Base-by-base conservation (phyloP, 37 sponge, comb jelly and placozoan species). In the Chondrilla cf. caribensis region DNA sequence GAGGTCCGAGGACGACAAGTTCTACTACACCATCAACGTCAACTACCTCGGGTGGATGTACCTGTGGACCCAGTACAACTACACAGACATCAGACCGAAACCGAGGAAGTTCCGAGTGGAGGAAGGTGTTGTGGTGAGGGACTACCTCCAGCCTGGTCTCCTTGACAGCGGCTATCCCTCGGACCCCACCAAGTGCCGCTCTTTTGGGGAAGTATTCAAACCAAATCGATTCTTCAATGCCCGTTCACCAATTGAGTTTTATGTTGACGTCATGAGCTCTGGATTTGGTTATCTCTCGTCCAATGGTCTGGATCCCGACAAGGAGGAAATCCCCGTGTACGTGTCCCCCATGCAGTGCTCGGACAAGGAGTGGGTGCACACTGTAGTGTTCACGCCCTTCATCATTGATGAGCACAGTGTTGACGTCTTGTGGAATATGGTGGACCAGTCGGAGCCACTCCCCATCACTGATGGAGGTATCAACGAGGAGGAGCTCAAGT, bases 321-420 rank as follows among this genome's bases (percentile, higher is more conserved):
- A 31, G 35, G 83, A 70, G 31, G 43, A 70, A 22, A 55, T 82
- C 5, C 70, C 58, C 35, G 83, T 82, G 54, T 42, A 70, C 71
- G 42, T 82, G 31, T 59, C 88, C 6, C 54, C 76, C 28, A 78
- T 90, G 36, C 86, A 87, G 62, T 43, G 77, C 21, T 65, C 58
- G 3, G 78, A 73, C 39, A 42, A 78, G 28, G 35, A 62, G 31
- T 85, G 54, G 21, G 51, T 86, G 6, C 81, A 90, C 29, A 86
- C 90, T 40, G 60, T 90, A 14, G 83, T 79, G 26, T 85, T 90
- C 42, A 84, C 75, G 39, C 88, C 94, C 28, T 82, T 78, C 0
- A 4, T 73, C 9, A 82, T 90, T 31, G 91, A 90, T 29, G 68
- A 65, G 14, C 82, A 94, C 64, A 43, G 37, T 17, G 82, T 90